Evolutionary conservation across 2,797 vertebrate species (phyloP).

Genomic region (Parauchenoglanis ngamensis): DNA sequence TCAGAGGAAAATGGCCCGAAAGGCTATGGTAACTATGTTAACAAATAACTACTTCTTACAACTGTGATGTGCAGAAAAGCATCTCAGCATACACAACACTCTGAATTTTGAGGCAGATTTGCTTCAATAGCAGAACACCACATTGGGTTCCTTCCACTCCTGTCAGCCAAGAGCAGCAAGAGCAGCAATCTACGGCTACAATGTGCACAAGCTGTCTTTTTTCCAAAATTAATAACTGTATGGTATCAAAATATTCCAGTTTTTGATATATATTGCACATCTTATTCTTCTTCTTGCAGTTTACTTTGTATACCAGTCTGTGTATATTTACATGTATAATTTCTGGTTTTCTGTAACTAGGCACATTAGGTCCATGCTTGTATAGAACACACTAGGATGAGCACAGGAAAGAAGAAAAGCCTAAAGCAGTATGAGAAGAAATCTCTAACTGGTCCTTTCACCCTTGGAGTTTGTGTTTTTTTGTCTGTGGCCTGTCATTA

Average conservation of each 20-base stretch:
- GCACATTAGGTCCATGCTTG: background rate
- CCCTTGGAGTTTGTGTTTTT: background rate
- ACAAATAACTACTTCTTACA: background rate
- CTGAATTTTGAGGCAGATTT: background rate
- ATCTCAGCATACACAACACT: background rate
- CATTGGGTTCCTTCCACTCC: background rate
- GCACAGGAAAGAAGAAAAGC: background rate
- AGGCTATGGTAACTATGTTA: background rate
- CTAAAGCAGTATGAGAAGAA: background rate
- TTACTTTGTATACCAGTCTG: background rate
- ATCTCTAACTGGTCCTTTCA: background rate
- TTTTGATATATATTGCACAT: background rate
- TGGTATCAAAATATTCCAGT: background rate
- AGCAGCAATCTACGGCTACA: background rate
- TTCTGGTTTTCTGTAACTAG: no score
- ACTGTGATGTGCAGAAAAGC: background rate
- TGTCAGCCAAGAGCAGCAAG: background rate
- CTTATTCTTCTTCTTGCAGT: background rate
- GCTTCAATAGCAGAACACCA: background rate
- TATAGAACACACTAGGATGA: background rate
- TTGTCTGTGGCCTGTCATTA: slow-evolving; percentile 9
- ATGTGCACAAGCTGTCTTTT: background rate
- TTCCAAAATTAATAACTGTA: background rate
- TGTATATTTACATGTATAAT: background rate
- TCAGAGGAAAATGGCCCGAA: background rate